Conservation (phyloP, 2,888 invertebrate genomes). For the Anthrax anthrax region DNA sequence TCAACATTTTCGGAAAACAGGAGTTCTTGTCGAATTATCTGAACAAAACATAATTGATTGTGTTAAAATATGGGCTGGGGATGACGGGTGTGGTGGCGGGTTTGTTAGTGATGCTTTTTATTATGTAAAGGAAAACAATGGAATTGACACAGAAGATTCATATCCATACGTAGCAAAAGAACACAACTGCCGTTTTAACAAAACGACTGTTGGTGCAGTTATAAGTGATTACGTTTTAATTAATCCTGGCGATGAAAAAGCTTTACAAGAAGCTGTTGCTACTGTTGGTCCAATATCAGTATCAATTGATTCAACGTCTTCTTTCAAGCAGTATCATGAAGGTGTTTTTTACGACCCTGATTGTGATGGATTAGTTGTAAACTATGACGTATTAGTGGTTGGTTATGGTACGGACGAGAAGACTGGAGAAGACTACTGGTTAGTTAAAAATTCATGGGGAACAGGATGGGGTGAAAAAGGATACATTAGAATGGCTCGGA, state of each 20-base stretch:
- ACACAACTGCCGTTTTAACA: conserved; percentile 9
- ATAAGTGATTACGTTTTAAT: conserved; percentile 54
- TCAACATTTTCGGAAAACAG: conserved; percentile 2
- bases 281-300: conserved; percentile 67
- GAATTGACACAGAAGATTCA: conserved; percentile 65
- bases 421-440: conserved; percentile 9
- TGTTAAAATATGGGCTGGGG: conserved; percentile 54
- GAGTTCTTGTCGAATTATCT: conserved; percentile 30
- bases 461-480: conserved; percentile 9
- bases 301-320: conserved; percentile 61
- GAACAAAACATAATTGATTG: conserved; percentile 81
- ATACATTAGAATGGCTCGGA: conserved; percentile 9
- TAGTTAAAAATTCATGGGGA: conserved; percentile 12
- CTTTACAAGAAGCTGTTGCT: conserved; percentile 62
- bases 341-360: conserved; percentile 62
- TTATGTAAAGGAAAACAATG: conserved; percentile 59
- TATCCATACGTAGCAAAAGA: conserved; percentile 54
- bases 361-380: conserved; percentile 41
- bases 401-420: conserved; percentile 8
- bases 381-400: conserved; percentile 45
- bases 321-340: conserved; percentile 62
- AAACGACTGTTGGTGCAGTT: conserved; percentile 54
- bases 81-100: conserved; percentile 74
- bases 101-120: conserved; percentile 58
- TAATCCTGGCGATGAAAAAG: conserved; percentile 50